Percentiles rank a stretch among this genome's conserved stretches.
These are phyloP conservation scores for Desmophyllum pertusum DNA, from an alignment of 92 coral and sea anemone genomes.

Conservation along the genomic window DNA sequence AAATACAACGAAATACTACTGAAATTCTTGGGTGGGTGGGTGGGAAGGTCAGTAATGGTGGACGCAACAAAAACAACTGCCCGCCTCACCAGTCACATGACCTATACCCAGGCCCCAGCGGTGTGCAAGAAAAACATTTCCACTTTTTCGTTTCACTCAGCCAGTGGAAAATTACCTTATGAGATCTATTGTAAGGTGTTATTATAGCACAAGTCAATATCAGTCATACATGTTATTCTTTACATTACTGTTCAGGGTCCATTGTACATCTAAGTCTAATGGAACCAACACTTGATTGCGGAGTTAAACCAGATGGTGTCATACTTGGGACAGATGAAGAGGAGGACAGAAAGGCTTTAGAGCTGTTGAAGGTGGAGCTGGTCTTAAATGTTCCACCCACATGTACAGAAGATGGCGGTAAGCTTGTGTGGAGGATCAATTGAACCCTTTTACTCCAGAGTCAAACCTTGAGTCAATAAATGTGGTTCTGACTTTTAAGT, in stretches of 20 bases:
- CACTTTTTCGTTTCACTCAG: too few species aligned
- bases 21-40: too few species aligned
- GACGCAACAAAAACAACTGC: too few species aligned
- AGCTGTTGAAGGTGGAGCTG: constrained; percentile 76
- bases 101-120: too few species aligned
- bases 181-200: too few species aligned
- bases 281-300: constrained; percentile 58
- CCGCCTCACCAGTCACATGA: too few species aligned
- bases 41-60: too few species aligned
- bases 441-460: background rate
- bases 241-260: constrained; percentile 2
- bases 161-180: too few species aligned
- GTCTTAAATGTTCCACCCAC: constrained; percentile 65
- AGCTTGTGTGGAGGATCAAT: background rate
- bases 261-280: constrained; percentile 60
- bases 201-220: background rate
- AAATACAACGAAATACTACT: too few species aligned
- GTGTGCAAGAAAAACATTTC: too few species aligned
- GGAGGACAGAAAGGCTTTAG: constrained; percentile 56
- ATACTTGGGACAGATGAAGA: constrained; percentile 23
- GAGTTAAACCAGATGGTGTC: background rate
- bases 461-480: too few species aligned
- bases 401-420: constrained; percentile 28
- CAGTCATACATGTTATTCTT: background rate
- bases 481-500: too few species aligned